Evolutionary conservation across 1,140 invertebrate genomes (phyloP), one percentile per base, ranked within the genome.

Genomic region (Cydia splendana): DNA sequence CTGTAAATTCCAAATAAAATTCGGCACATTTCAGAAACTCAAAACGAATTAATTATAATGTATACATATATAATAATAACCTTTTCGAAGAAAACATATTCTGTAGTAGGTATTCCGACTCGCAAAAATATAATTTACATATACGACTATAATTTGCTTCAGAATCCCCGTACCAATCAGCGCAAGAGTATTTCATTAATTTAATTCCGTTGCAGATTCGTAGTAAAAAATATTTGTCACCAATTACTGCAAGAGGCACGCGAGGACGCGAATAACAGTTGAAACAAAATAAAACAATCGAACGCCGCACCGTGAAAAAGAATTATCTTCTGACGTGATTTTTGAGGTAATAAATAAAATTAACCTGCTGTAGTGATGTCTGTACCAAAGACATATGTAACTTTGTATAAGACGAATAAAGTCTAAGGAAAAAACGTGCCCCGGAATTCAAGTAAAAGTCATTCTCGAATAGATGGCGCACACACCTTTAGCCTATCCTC

Each of bases 271-370:
- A 62, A 62, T 53, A 1, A n/a, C 15, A 7, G 53, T 20, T 62
- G 57, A 62, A 62, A 62, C 57, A 62, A 53, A 53, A 62, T 62
- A 62, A 62, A 20, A 24, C 57, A 24, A 24, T 62, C 6, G 57
- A 24, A 62, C 57, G 10, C 57, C 53, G 75, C 65, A 75, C 75
- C 79, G 78, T 75, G 76, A 80, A 53, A 80, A 79, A 75, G 78
- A 78, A 81, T 82, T 80, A 62, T 62, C 9, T 12, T 20, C 9
- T 24, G 57, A 62, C 7, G 18, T n/a, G 10, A 24, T 53, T 53
- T 53, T n/a, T 53, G 10, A 0, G 81, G 77, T 48, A 45, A 4
- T 48, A 13, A 48, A 48, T 13, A 48, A 13, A 48, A 48, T 12
- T 48, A 48, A 48, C 12, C 38, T 42, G 38, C 9, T 9, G 9